These are phyloP conservation scores for Rhynchophorus ferrugineus DNA, from an alignment of 1,140 invertebrate species.

Conservation along the genomic window DNA sequence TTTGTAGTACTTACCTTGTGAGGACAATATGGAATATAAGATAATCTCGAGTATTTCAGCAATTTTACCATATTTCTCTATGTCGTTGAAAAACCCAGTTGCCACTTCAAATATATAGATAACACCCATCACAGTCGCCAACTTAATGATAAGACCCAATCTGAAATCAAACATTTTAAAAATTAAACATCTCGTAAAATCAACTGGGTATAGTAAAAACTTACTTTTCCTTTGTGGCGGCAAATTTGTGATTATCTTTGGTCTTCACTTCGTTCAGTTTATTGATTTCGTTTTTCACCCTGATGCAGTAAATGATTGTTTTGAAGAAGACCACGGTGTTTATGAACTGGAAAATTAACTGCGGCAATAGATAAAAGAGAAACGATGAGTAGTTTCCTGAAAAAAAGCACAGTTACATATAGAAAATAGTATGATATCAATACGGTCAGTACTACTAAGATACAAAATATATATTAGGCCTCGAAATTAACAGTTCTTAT, in stretches of 20 bases:
- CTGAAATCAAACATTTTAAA: slow-evolving; percentile 11
- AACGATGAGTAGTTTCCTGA: slow-evolving; percentile 42
- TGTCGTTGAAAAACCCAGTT: slow-evolving; percentile 17
- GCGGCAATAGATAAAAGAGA: slow-evolving; percentile 55
- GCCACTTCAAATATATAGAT: slow-evolving; percentile 25
- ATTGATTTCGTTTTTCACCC: slow-evolving; percentile 61
- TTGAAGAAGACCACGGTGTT: slow-evolving; percentile 61
- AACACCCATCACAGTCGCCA: slow-evolving; percentile 25
- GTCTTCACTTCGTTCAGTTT: slow-evolving; percentile 40
- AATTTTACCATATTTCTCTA: slow-evolving; percentile 7
- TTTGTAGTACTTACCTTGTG: slow-evolving; percentile 25
- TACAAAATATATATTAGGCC: too few species aligned
- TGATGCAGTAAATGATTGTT: slow-evolving; percentile 57
- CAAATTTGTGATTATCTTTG: slow-evolving; percentile 18
- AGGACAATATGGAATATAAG: slow-evolving; percentile 22
- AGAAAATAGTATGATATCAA: background rate
- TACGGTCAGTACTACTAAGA: slow-evolving; percentile 2
- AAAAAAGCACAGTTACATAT: slow-evolving; percentile 10
- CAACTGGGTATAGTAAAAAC: background rate
- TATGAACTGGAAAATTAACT: slow-evolving; percentile 51
- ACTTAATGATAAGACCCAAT: slow-evolving; percentile 23
- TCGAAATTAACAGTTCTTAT: too few species aligned
- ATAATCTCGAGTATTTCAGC: slow-evolving; percentile 23
- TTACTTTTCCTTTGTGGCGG: slow-evolving; percentile 24
- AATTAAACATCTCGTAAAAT: background rate